A percentile compares a stretch with the other conserved stretches of the same genome.
Evolutionary conservation across 2,888 invertebrate species (phyloP).

Genomic region (Nudaria mundana): DNA sequence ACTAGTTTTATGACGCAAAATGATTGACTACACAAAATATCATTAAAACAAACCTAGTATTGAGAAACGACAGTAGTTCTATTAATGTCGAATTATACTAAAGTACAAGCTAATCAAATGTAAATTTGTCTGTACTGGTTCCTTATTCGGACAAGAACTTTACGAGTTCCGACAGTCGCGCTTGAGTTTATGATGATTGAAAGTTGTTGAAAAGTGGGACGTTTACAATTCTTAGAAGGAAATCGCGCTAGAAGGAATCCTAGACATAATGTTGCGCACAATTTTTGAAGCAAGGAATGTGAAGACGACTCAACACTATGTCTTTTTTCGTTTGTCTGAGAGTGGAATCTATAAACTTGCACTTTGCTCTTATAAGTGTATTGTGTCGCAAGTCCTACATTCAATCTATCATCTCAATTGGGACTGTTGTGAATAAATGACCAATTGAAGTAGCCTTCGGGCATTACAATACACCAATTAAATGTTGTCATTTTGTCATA

Average conservation of each 20-base stretch:
- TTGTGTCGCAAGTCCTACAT: conserved; percentile 13
- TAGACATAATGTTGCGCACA: too few species aligned
- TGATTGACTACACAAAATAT: neutral
- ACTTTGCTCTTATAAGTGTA: too few species aligned
- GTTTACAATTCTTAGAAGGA: too few species aligned
- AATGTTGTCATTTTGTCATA: too few species aligned
- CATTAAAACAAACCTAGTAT: neutral
- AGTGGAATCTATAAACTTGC: too few species aligned
- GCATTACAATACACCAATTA: neutral
- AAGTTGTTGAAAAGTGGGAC: neutral
- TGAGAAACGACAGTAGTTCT: conserved; percentile 10
- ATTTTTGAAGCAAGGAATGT: too few species aligned
- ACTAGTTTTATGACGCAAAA: neutral
- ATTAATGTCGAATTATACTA: conserved; percentile 14
- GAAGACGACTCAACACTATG: too few species aligned
- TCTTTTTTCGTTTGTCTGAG: too few species aligned
- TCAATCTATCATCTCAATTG: conserved; percentile 14
- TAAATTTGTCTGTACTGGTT: conserved; percentile 14
- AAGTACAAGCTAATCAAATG: conserved; percentile 10
- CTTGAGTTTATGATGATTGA: neutral
- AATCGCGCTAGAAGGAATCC: too few species aligned
- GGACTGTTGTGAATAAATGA: conserved; percentile 39
- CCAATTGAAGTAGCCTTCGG: conserved; percentile 44
- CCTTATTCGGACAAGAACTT: conserved; percentile 11
- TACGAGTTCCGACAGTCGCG: neutral